Evolutionary conservation across 2,888 invertebrate species (phyloP).

Genomic region (Stratiomys singularior): DNA sequence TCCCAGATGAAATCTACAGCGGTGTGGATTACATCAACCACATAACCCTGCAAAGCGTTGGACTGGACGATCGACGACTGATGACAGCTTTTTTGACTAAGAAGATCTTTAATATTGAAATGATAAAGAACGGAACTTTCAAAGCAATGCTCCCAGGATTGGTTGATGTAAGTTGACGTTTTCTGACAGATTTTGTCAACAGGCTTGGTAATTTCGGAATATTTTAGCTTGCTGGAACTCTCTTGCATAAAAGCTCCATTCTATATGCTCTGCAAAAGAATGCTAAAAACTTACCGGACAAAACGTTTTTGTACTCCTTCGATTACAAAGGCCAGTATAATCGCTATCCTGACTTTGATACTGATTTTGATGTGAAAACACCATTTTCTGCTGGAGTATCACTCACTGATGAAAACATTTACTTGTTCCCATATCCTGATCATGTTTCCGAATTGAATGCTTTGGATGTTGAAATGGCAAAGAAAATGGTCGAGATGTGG

Average conservation of each 20-base stretch:
- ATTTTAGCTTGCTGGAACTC: slow-evolving; percentile 65
- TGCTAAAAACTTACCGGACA: slow-evolving; percentile 60
- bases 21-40: slow-evolving; percentile 61
- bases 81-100: slow-evolving; percentile 65
- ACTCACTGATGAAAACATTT: slow-evolving; percentile 70
- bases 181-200: slow-evolving; percentile 6
- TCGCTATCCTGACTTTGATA: slow-evolving; percentile 64
- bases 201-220: not conserved
- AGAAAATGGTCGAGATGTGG: slow-evolving; percentile 66
- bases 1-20: slow-evolving; percentile 60
- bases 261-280: slow-evolving; percentile 64
- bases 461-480: slow-evolving; percentile 63
- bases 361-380: slow-evolving; percentile 63
- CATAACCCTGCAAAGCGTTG: slow-evolving; percentile 60
- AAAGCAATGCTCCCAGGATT: slow-evolving; percentile 65
- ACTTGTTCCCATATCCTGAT: slow-evolving; percentile 67
- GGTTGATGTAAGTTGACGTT: slow-evolving; percentile 64
- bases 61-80: slow-evolving; percentile 65
- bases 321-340: slow-evolving; percentile 66
- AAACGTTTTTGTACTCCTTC: slow-evolving; percentile 67
- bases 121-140: slow-evolving; percentile 65
- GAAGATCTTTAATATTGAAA: slow-evolving; percentile 64
- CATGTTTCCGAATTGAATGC: slow-evolving; percentile 61
- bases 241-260: slow-evolving; percentile 66
- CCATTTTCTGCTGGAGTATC: slow-evolving; percentile 68